phyloP scores from a whole-genome alignment of 2,888 invertebrate genomes.

The Cheilosia soror region DNA sequence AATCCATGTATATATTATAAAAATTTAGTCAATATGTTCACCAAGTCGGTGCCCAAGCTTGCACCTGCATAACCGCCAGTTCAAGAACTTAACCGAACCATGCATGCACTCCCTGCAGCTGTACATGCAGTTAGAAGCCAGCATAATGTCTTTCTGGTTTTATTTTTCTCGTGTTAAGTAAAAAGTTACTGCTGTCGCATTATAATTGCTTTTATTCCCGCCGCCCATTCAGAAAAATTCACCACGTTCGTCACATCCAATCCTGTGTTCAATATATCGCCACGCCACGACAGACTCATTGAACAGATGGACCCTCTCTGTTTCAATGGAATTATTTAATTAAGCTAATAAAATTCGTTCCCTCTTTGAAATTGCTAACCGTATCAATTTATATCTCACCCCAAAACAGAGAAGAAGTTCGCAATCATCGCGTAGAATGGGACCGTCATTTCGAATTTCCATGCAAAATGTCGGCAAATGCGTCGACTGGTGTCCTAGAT shows the following conservation, averaged over 20 bases:
- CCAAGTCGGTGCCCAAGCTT: too few relatives aligned
- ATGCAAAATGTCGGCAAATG: conserved; percentile 98
- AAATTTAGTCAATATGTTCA: too few relatives aligned
- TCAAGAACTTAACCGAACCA: too few relatives aligned
- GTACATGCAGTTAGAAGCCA: too few relatives aligned
- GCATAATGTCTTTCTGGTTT: too few relatives aligned
- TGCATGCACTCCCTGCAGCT: too few relatives aligned
- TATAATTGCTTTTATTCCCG: not conserved
- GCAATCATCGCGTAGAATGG: conserved; percentile 97
- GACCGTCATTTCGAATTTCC: conserved; percentile 95
- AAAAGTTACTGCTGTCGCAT: not conserved
- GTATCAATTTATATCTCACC: not conserved
- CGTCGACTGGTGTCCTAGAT: conserved; percentile 96
- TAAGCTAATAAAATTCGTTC: conserved; percentile 40
- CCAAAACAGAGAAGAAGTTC: conserved; percentile 92
- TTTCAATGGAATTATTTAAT: conserved; percentile 51
- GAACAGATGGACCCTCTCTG: conserved; percentile 5
- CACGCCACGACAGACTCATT: conserved; percentile 48
- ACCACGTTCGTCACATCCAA: conserved; percentile 32
- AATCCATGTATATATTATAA: too few relatives aligned
- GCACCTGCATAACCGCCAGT: too few relatives aligned
- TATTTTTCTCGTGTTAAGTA: too few relatives aligned
- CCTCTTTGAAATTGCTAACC: not conserved
- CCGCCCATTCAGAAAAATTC: not conserved
- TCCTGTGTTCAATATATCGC: conserved; percentile 18